A percentile compares a stretch with the other conserved stretches of the same genome.
phyloP scores from a whole-genome alignment of 2,113 vertebrate genomes.

The Recurvirostra avosetta region DNA sequence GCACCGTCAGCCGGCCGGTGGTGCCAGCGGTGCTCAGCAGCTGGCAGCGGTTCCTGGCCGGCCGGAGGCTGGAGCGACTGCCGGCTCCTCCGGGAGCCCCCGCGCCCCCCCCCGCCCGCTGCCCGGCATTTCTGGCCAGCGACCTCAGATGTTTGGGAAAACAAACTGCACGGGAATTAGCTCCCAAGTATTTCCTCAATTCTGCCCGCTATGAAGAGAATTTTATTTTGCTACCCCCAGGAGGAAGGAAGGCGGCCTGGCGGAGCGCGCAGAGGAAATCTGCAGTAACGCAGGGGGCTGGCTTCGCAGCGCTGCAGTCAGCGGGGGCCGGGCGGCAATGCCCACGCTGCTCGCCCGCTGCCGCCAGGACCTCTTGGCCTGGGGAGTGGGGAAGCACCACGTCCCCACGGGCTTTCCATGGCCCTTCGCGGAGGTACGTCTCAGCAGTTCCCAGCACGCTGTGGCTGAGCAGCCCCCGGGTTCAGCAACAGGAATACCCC shows the following conservation, averaged over 20 bases:
- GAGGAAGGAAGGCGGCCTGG: neutral
- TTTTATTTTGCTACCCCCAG: slow-evolving; percentile 9
- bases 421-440: neutral
- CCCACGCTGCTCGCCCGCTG: rapidly evolving
- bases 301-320: rapidly evolving
- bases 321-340: neutral
- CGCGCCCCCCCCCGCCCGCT: rapidly evolving
- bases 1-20: rapidly evolving
- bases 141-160: neutral
- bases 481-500: neutral
- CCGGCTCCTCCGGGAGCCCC: neutral
- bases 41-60: neutral
- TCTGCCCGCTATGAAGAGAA: slow-evolving; percentile 19
- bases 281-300: neutral
- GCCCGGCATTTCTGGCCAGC: neutral
- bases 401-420: rapidly evolving
- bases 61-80: neutral
- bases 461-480: neutral
- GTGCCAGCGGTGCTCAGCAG: neutral
- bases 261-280: neutral
- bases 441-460: neutral
- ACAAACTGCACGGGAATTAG: slow-evolving; percentile 31
- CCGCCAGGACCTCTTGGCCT: neutral
- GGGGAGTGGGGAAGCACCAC: neutral
- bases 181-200: slow-evolving; percentile 59